Conservation (phyloP, 2,888 invertebrate species). For the Hydroisotoma schaefferi region DNA sequence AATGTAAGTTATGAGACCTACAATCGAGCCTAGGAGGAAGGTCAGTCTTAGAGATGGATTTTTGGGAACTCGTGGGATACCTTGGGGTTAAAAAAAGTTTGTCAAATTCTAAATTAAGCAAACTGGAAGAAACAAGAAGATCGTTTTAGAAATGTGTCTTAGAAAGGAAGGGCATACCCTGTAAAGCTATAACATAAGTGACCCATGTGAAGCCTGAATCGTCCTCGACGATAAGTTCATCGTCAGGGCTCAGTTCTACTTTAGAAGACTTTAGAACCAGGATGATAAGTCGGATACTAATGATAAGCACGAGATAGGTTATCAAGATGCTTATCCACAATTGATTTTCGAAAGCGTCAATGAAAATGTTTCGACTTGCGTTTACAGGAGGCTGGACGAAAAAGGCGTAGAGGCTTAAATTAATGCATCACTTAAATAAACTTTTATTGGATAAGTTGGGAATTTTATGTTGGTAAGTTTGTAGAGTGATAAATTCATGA, state of each 20-base stretch:
- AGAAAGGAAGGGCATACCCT: conserved; percentile 8
- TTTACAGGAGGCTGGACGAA: conserved; percentile 22
- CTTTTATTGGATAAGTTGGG: not conserved
- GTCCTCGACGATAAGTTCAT: conserved; percentile 12
- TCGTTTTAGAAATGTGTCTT: too few relatives aligned
- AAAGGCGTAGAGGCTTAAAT: conserved; percentile 23
- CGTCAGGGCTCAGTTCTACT: conserved; percentile 1
- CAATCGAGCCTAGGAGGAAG: conserved; percentile 11
- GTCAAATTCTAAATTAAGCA: too few relatives aligned
- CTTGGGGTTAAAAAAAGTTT: conserved; percentile 8
- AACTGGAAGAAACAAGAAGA: too few relatives aligned
- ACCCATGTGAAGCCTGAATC: not conserved
- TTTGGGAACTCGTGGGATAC: too few relatives aligned
- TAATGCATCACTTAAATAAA: not conserved
- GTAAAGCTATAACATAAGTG: conserved; percentile 17
- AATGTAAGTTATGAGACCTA: conserved; percentile 21
- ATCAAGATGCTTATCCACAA: conserved; percentile 13
- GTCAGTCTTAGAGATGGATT: conserved; percentile 12
- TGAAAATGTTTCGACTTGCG: conserved; percentile 23
- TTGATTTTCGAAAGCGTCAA: conserved; percentile 11
- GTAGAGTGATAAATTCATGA: too few relatives aligned
- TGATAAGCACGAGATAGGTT: conserved; percentile 11
- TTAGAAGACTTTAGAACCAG: not conserved
- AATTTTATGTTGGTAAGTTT: not conserved
- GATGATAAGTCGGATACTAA: not conserved